A percentile compares a stretch with the other conserved stretches of the same genome.
Evolutionary conservation across 2,888 invertebrate genomes (phyloP).

Genomic region (Diarsia dahlii): DNA sequence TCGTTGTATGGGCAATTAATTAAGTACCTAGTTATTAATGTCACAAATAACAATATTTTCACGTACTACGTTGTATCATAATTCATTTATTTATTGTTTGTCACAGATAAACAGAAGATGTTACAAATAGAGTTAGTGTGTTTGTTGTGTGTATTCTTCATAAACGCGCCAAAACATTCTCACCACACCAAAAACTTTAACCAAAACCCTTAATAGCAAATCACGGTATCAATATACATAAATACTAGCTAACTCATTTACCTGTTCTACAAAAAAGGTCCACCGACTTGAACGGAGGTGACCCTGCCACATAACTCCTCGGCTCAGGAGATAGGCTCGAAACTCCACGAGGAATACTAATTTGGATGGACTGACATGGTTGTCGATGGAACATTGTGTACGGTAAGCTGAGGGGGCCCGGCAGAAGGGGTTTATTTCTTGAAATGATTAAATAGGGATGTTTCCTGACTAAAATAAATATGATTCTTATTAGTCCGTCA

Average conservation of each 20-base stretch:
- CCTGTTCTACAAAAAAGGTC: slow-evolving; percentile 38
- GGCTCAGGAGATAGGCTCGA: slow-evolving; percentile 33
- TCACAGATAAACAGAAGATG: too few relatives aligned
- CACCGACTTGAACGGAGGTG: slow-evolving; percentile 17
- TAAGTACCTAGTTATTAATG: background rate
- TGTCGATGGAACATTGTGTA: background rate
- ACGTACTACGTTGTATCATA: background rate
- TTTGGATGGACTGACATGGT: slow-evolving; percentile 9
- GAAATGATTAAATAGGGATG: too few relatives aligned
- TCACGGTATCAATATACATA: slow-evolving; percentile 47
- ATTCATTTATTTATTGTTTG: too few relatives aligned
- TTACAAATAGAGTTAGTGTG: too few relatives aligned
- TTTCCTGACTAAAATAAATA: too few relatives aligned
- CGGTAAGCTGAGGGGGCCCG: background rate
- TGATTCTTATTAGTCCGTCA: too few relatives aligned
- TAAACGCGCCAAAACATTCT: background rate
- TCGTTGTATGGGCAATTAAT: too few relatives aligned
- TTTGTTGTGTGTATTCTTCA: too few relatives aligned
- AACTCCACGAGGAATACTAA: slow-evolving; percentile 51
- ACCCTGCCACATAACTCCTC: slow-evolving; percentile 36
- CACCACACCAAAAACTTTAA: background rate
- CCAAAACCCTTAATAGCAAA: slow-evolving; percentile 3
- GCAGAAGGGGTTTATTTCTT: background rate
- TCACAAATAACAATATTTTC: background rate
- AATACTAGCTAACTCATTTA: slow-evolving; percentile 34